Conservation (phyloP, 2,113 vertebrate species). For the Ranitomeya variabilis region DNA sequence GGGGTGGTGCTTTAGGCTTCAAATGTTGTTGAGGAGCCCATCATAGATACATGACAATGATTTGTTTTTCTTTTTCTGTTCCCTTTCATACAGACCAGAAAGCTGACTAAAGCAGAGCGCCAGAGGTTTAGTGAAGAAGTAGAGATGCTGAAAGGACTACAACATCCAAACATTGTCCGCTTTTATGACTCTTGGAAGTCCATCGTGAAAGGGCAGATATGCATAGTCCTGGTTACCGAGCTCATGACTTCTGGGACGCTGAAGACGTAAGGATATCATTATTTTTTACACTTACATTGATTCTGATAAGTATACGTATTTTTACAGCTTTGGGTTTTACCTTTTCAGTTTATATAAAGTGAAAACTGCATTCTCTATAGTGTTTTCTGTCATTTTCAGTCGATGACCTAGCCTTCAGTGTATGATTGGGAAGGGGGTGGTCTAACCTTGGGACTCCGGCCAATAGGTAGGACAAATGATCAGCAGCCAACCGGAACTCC, state of each 20-base stretch:
- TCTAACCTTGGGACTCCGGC: no score
- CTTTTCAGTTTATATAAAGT: neutral
- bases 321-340: neutral
- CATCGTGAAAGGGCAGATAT: slow-evolving; percentile 80
- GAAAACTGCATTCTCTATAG: neutral
- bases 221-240: slow-evolving; percentile 91
- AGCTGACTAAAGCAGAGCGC: slow-evolving; percentile 81
- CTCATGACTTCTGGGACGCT: slow-evolving; percentile 96
- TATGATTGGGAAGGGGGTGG: neutral
- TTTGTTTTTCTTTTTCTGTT: neutral
- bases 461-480: no score
- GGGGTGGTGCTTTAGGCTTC: neutral
- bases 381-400: no score
- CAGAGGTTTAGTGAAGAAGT: slow-evolving; percentile 92
- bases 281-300: neutral
- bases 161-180: slow-evolving; percentile 96
- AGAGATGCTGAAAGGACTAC: slow-evolving; percentile 92
- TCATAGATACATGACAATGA: neutral
- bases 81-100: slow-evolving; percentile 74
- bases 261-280: slow-evolving; percentile 83
- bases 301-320: neutral
- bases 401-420: no score
- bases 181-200: slow-evolving; percentile 97
- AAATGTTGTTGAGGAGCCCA: neutral
- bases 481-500: no score